These are phyloP conservation scores for Dolomedes plantarius DNA, from an alignment of 2,888 invertebrate genomes.

Conservation along the genomic window DNA sequence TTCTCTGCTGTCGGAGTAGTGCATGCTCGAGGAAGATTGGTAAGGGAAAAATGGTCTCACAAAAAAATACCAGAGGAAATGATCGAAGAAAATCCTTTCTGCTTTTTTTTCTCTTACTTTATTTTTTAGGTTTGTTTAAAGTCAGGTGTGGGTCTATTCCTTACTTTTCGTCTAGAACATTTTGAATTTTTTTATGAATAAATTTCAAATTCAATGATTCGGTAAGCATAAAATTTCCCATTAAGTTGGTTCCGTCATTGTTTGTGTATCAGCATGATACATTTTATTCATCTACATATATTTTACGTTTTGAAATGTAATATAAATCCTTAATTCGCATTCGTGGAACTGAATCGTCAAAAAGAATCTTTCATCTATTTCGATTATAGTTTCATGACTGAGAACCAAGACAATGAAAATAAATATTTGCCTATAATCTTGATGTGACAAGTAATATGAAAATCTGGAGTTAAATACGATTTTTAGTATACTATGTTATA, in stretches of 20 bases:
- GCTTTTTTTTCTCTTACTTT: not conserved
- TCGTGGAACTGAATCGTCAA: not conserved
- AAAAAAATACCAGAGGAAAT: not conserved
- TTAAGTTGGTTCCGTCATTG: constrained; percentile 7
- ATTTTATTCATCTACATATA: constrained; percentile 10
- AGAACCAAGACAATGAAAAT: not conserved
- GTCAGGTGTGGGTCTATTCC: constrained; percentile 2
- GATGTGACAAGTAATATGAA: too few relatives aligned
- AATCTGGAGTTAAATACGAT: not conserved
- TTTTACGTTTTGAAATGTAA: constrained; percentile 2
- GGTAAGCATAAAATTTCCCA: constrained; percentile 6
- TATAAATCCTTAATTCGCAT: not conserved
- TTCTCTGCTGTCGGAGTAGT: not conserved
- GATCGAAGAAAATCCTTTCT: constrained; percentile 7
- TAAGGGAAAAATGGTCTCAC: not conserved
- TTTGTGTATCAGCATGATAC: not conserved
- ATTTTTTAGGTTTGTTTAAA: not conserved
- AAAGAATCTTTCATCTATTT: not conserved
- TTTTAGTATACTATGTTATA: not conserved
- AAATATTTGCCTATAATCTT: too few relatives aligned
- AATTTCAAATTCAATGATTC: constrained; percentile 2
- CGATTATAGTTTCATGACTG: not conserved
- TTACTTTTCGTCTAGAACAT: not conserved
- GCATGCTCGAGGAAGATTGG: not conserved
- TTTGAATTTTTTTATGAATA: constrained; percentile 11